Base-by-base conservation (phyloP, 2,113 vertebrate species). In the Caracal caracal region DNA sequence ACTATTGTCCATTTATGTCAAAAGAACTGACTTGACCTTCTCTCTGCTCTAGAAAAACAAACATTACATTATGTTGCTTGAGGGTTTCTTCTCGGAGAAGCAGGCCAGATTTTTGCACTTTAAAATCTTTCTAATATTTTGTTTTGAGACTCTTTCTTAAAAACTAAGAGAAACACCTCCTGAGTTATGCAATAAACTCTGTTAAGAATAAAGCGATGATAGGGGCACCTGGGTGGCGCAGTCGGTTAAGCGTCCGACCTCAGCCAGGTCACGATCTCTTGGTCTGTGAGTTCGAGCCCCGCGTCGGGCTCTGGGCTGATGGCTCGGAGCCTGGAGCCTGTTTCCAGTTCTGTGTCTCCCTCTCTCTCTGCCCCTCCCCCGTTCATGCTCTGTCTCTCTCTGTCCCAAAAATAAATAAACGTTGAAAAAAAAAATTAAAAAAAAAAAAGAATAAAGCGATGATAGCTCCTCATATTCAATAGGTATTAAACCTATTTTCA, bases 21-120 rank as follows among this genome's bases (percentile, higher is more conserved):
- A 81, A 49, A 80, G 35, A 93, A 85, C 75, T 75, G n/a, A 79
- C 6, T 3, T 86, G n/a, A 10, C n/a, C 24, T 37, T 84, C 71
- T 86, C 85, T 89, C 10, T 70, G 35, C 10, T 84, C 63, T 65
- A 81, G 53, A 59, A 95, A 90, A 93, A 80, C 28, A 91, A 89
- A 56, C 15, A 47, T 53, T 71, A 85, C 24, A 5, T 73, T 93
- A 71, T 80, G 70, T 85, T 78, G 70, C 40, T 79, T 30, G 6
- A 71, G 33, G 33, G 6, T n/a, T 63, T 70, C 53, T 89, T 71
- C 73, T 53, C 35, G 56, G 37, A 84, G 24, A 53, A 73, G 15
- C 71, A 90, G 63, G 70, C 20, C 49, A 75, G 28, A 75, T n/a
- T 76, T 83, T 88, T 37, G 28, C 19, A 71, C 19, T 71, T 95